These are phyloP conservation scores for Bubalus kerabau DNA, from an alignment of 2,113 vertebrate genomes.

Conservation along the genomic window DNA sequence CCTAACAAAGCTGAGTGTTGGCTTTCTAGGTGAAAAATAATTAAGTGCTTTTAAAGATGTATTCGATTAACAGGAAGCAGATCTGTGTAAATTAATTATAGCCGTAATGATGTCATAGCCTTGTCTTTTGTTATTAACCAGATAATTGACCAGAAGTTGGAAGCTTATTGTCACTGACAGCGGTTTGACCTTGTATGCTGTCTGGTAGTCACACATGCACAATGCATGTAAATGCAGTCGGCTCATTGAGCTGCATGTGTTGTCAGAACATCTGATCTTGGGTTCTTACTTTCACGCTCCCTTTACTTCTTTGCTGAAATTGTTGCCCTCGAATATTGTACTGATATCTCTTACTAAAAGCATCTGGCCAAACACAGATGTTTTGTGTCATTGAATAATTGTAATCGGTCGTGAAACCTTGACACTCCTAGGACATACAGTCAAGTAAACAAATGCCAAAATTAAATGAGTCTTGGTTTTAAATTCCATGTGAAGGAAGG, in stretches of 20 bases:
- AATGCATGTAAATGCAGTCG: slow-evolving; percentile 41
- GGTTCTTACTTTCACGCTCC: neutral
- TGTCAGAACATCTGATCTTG: neutral
- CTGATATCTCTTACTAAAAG: neutral
- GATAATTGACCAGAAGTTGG: slow-evolving; percentile 55
- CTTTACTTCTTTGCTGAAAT: slow-evolving; percentile 16
- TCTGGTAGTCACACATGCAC: neutral
- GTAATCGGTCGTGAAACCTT: neutral
- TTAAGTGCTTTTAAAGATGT: slow-evolving; percentile 62
- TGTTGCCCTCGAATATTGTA: neutral
- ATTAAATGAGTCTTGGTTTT: neutral
- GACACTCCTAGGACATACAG: neutral
- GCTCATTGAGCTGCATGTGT: neutral
- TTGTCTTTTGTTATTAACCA: slow-evolving; percentile 63
- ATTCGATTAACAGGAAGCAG: slow-evolving; percentile 60
- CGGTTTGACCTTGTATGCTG: slow-evolving; percentile 56
- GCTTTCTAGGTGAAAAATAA: slow-evolving; percentile 57
- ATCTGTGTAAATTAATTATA: slow-evolving; percentile 70
- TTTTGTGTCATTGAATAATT: neutral
- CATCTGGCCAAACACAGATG: neutral
- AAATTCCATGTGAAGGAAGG: neutral
- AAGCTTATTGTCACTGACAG: slow-evolving; percentile 66
- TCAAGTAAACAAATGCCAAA: neutral
- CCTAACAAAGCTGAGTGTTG: slow-evolving; percentile 25
- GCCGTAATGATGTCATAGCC: slow-evolving; percentile 63